Conservation (phyloP, 2,113 vertebrate genomes). For the Mystacornis crossleyi region DNA sequence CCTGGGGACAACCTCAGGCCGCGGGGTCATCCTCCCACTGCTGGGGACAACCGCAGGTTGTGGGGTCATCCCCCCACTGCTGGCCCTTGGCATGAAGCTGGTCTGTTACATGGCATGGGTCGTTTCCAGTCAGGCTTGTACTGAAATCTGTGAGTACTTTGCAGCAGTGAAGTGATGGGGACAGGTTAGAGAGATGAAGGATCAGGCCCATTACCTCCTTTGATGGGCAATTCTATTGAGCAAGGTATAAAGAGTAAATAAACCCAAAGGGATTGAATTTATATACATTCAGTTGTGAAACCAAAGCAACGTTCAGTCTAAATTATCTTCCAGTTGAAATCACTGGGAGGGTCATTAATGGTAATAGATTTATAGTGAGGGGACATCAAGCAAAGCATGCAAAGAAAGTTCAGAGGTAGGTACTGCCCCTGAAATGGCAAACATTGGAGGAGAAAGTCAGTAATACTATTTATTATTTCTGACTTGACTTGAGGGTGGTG, state of each 20-base stretch:
- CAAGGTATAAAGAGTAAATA: background rate
- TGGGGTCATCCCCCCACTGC: accelerated
- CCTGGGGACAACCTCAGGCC: background rate
- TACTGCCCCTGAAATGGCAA: background rate
- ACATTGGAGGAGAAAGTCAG: background rate
- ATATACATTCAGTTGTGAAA: background rate
- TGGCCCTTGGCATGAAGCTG: background rate
- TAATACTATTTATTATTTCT: background rate
- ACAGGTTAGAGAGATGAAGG: background rate
- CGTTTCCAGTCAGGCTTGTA: background rate
- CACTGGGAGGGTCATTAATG: background rate
- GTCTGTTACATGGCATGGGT: accelerated
- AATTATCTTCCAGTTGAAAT: background rate
- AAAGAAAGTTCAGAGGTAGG: background rate
- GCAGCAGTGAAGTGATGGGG: background rate
- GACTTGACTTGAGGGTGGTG: background rate
- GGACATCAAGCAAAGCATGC: background rate
- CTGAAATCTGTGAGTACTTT: background rate
- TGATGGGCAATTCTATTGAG: background rate
- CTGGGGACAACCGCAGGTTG: background rate
- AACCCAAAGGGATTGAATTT: background rate
- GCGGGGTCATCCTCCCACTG: accelerated
- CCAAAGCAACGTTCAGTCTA: background rate
- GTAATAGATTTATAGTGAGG: background rate
- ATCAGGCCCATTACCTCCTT: background rate